These are phyloP conservation scores for Morus bassanus DNA, from an alignment of 2,797 vertebrate genomes.

Conservation along the genomic window DNA sequence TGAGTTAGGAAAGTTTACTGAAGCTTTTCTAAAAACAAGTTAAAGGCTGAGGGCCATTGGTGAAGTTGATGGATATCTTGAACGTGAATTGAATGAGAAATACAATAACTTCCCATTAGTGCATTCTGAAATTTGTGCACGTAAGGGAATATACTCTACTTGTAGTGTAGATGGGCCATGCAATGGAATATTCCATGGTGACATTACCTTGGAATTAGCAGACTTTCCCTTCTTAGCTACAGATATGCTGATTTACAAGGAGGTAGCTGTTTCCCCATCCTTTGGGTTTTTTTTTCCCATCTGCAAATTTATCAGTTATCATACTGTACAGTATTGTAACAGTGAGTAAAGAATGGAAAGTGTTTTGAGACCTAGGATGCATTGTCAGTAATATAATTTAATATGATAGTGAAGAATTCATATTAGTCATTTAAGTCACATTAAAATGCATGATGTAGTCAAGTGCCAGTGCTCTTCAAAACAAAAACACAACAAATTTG, in stretches of 20 bases:
- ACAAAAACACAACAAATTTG: background rate
- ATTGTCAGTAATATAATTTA: background rate
- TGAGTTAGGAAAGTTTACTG: background rate
- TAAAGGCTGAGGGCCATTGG: background rate
- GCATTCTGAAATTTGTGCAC: background rate
- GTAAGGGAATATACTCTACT: background rate
- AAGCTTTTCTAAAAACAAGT: background rate
- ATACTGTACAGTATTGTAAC: background rate
- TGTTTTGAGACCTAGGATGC: background rate
- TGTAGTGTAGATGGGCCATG: background rate
- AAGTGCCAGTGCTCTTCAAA: background rate
- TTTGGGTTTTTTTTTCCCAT: background rate
- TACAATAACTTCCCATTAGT: background rate
- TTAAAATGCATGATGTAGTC: background rate
- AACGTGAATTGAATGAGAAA: background rate
- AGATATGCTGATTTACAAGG: background rate
- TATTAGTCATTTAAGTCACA: background rate
- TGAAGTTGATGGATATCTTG: background rate
- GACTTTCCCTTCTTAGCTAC: background rate
- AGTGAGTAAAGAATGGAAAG: background rate
- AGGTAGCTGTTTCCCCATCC: background rate
- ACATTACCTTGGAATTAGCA: background rate
- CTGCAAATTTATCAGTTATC: background rate
- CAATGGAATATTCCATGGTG: background rate
- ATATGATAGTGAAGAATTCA: background rate